Conservation (phyloP, 2,113 vertebrate genomes). For the Azemiops feae region DNA sequence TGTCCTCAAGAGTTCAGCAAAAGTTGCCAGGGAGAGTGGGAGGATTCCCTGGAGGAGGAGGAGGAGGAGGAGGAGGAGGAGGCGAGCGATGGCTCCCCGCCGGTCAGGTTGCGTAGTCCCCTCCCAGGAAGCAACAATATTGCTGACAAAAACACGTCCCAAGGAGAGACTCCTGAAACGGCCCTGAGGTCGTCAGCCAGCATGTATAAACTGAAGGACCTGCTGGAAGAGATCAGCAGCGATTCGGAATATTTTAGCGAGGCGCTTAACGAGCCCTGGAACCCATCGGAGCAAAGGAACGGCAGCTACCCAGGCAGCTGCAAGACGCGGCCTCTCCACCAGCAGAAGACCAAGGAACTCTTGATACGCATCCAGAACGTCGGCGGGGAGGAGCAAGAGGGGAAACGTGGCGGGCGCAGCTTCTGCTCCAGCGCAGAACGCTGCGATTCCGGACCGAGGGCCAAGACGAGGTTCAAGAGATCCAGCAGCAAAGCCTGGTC, state of each 20-base stretch:
- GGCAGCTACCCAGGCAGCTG: constrained; percentile 41
- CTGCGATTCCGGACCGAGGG: constrained; percentile 31
- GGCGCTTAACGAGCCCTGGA: constrained; percentile 16
- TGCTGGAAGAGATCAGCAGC: constrained; percentile 70
- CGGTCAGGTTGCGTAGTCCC: constrained; percentile 27
- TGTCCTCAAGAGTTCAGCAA: constrained; percentile 29
- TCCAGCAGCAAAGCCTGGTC: constrained; percentile 52
- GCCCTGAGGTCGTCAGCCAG: constrained; percentile 19
- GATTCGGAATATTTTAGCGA: constrained; percentile 70
- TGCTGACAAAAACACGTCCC: constrained; percentile 22
- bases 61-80: neutral
- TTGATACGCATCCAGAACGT: constrained; percentile 50
- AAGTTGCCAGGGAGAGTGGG: constrained; percentile 37
- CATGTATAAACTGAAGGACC: constrained; percentile 58
- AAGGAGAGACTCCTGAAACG: constrained; percentile 15
- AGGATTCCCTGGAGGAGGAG: constrained; percentile 22
- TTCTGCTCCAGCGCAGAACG: constrained; percentile 51
- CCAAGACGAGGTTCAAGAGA: constrained; percentile 46
- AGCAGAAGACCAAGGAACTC: constrained; percentile 16
- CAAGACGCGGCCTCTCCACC: constrained; percentile 32
- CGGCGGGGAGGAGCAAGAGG: constrained; percentile 40
- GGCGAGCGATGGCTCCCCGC: constrained; percentile 6
- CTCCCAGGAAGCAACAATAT: constrained; percentile 35
- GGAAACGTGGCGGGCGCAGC: constrained; percentile 43
- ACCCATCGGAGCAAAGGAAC: constrained; percentile 42